phyloP scores from a whole-genome alignment of 2,888 invertebrate species.

The Drosophila gaucha region DNA sequence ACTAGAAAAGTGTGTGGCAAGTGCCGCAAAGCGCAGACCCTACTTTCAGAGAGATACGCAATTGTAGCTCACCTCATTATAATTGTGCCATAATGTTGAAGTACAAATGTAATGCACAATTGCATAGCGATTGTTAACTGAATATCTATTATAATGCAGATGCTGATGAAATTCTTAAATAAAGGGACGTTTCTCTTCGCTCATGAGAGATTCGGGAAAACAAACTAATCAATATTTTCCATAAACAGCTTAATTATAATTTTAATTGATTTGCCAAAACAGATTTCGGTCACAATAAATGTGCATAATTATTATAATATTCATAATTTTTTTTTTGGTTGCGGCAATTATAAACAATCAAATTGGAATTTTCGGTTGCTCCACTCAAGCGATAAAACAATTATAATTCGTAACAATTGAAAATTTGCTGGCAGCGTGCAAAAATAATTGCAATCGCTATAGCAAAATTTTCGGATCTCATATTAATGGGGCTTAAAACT shows the following conservation, averaged over 20 bases:
- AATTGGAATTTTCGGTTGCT: conserved; percentile 25
- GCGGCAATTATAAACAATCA: conserved; percentile 48
- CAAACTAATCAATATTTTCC: too few relatives aligned
- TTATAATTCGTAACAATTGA: conserved; percentile 30
- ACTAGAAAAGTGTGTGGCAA: conserved; percentile 44
- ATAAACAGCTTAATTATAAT: conserved; percentile 49
- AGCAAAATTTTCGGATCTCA: conserved; percentile 1
- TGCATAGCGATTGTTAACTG: conserved; percentile 16
- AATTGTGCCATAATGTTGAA: conserved; percentile 31
- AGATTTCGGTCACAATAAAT: conserved; percentile 33
- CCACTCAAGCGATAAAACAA: conserved; percentile 48
- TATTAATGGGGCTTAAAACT: background rate
- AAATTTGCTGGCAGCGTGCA: conserved; percentile 9
- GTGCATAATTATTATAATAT: conserved; percentile 11
- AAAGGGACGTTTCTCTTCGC: too few relatives aligned
- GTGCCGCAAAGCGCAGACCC: conserved; percentile 2
- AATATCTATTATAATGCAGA: conserved; percentile 12
- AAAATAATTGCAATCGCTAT: conserved; percentile 30
- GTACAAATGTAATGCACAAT: conserved; percentile 32
- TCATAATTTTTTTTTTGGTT: background rate
- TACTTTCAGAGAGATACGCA: background rate
- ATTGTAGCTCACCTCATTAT: conserved; percentile 29
- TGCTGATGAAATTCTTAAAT: conserved; percentile 37
- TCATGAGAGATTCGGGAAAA: too few relatives aligned
- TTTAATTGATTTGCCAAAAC: conserved; percentile 65